Percentiles rank a stretch among this genome's conserved stretches.
These are phyloP conservation scores for Plebejus argus DNA, from an alignment of 2,888 invertebrate genomes.

Conservation along the genomic window DNA sequence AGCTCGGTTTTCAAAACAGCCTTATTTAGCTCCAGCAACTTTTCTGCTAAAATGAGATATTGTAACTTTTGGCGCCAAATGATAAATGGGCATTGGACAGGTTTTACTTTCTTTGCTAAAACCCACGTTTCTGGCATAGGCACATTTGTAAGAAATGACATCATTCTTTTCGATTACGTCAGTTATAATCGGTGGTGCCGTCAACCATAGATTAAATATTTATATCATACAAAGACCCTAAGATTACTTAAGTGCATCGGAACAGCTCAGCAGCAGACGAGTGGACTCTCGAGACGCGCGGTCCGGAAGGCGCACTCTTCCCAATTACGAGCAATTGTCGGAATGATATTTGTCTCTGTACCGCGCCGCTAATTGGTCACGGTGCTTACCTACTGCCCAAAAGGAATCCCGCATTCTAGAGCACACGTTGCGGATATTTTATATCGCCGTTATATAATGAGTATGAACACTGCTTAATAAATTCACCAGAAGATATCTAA, in stretches of 20 bases:
- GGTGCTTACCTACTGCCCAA: slow-evolving; percentile 70
- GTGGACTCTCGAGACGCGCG: slow-evolving; percentile 36
- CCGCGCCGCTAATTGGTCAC: slow-evolving; percentile 72
- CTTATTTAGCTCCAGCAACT: slow-evolving; percentile 56
- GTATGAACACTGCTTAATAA: neutral
- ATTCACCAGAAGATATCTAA: neutral
- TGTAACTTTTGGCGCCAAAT: slow-evolving; percentile 8
- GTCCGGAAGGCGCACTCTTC: slow-evolving; percentile 70
- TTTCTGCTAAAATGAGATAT: slow-evolving; percentile 29
- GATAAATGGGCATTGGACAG: neutral
- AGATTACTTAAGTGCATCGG: neutral
- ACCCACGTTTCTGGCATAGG: neutral
- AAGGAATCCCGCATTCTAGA: slow-evolving; percentile 38
- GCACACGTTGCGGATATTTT: slow-evolving; percentile 27
- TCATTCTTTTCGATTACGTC: neutral
- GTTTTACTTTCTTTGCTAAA: neutral
- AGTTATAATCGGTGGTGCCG: neutral
- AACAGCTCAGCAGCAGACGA: neutral
- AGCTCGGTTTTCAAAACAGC: slow-evolving; percentile 57
- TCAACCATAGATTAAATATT: neutral
- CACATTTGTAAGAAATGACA: neutral
- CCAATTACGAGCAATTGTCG: slow-evolving; percentile 78
- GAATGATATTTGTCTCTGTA: slow-evolving; percentile 75
- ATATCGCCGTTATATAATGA: neutral
- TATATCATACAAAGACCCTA: neutral